Evolutionary conservation across 2,797 vertebrate species (phyloP).

Genomic region (Sus cebifrons): DNA sequence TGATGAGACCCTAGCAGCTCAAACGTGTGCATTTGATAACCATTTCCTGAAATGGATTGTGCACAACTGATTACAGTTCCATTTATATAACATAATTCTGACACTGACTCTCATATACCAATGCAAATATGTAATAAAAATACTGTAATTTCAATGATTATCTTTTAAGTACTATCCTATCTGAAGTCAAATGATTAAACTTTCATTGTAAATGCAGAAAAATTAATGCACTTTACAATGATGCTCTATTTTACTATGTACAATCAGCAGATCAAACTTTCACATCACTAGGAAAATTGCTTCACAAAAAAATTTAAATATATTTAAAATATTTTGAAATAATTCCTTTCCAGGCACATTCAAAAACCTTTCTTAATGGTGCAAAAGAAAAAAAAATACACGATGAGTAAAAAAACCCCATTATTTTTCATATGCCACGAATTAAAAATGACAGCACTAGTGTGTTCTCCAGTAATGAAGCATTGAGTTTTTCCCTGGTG

Average conservation of each 20-base stretch:
- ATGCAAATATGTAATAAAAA: constrained; percentile 11
- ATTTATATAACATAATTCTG: constrained; percentile 55
- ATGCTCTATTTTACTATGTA: constrained; percentile 52
- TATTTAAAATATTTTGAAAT: constrained; percentile 77
- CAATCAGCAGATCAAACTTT: constrained; percentile 30
- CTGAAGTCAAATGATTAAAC: constrained; percentile 50
- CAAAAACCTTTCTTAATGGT: constrained; percentile 82
- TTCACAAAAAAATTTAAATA: constrained; percentile 85
- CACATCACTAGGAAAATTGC: constrained; percentile 9
- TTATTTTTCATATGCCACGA: neutral
- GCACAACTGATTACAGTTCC: neutral
- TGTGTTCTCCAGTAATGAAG: constrained; percentile 39
- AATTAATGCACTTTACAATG: constrained; percentile 42
- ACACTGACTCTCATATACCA: constrained; percentile 13
- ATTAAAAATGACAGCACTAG: constrained; percentile 11
- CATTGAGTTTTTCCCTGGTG: neutral
- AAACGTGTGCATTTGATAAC: neutral
- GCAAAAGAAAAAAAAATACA: constrained; percentile 66
- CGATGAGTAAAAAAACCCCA: neutral
- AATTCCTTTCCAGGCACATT: constrained; percentile 78
- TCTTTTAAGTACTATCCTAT: neutral
- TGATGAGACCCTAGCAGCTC: neutral
- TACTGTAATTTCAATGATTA: constrained; percentile 25
- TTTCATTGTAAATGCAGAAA: constrained; percentile 60
- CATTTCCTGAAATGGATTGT: constrained; percentile 31